phyloP scores from a whole-genome alignment of 2,888 invertebrate genomes.

The Euzetes globulus region DNA sequence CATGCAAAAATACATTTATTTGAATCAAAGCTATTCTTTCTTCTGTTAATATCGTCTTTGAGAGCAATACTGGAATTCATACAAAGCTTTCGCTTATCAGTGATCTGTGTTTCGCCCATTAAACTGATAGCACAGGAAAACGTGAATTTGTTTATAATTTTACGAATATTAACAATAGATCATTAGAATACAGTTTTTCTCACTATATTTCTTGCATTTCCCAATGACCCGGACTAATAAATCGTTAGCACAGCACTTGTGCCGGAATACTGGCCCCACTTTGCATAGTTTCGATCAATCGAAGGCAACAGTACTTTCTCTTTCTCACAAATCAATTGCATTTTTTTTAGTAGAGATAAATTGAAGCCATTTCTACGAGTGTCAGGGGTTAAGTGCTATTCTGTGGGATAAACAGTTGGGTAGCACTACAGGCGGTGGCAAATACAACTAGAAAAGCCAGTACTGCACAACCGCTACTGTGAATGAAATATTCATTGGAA shows the following conservation, averaged over 20 bases:
- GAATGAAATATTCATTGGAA: conserved; percentile 2
- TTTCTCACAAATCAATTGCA: conserved; percentile 30
- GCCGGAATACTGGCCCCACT: not conserved
- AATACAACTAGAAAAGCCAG: not conserved
- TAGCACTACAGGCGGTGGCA: conserved; percentile 24
- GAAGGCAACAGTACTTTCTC: not conserved
- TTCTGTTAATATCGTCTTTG: not conserved
- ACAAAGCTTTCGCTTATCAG: not conserved
- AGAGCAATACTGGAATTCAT: not conserved
- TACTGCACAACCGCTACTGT: conserved; percentile 7
- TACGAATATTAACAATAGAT: conserved; percentile 5
- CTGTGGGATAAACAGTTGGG: conserved; percentile 30
- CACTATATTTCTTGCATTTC: not conserved
- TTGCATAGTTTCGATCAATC: not conserved
- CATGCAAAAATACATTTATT: not conserved
- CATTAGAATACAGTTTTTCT: not conserved
- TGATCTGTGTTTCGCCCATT: not conserved
- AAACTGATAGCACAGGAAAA: conserved; percentile 6
- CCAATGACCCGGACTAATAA: not conserved
- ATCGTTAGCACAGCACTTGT: not conserved
- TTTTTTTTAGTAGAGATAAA: conserved; percentile 24
- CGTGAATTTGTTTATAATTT: conserved; percentile 20
- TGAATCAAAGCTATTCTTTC: not conserved
- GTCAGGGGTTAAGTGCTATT: conserved; percentile 29
- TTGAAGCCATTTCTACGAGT: conserved; percentile 1